Evolutionary conservation across 1,140 invertebrate genomes (phyloP).

Genomic region (Bombus waltoni): DNA sequence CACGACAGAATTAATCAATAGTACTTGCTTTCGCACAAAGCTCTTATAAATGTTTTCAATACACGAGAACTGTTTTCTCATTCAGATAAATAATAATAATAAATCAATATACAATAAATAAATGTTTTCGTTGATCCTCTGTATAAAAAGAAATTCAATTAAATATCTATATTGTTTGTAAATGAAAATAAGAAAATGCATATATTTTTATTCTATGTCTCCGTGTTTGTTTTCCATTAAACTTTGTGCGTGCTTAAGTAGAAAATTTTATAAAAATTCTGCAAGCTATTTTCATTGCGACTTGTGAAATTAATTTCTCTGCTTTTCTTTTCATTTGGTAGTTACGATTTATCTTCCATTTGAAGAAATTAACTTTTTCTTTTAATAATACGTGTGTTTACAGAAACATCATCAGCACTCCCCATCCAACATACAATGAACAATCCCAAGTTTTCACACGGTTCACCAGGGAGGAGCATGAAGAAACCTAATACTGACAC

Average conservation of each 20-base stretch:
- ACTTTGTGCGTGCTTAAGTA: neutral
- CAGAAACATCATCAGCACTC: conserved; percentile 5
- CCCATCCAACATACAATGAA: neutral
- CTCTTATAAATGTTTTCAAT: neutral
- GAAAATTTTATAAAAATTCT: neutral
- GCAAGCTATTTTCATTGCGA: neutral
- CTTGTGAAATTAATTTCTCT: neutral
- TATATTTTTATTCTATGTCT: neutral
- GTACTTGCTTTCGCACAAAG: neutral
- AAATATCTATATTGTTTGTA: neutral
- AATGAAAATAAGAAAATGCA: neutral
- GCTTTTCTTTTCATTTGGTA: too few species aligned
- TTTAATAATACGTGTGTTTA: neutral
- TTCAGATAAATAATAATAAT: neutral
- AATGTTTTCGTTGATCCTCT: neutral
- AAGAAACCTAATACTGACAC: neutral
- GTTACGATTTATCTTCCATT: neutral
- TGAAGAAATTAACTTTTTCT: neutral
- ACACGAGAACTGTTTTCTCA: neutral
- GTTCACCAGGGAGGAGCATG: conserved; percentile 1
- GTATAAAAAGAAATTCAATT: neutral
- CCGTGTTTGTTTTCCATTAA: neutral
- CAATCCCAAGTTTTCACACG: neutral
- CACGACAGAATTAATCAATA: neutral
- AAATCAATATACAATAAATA: neutral